Percentiles rank a stretch among this genome's conserved stretches.
These are phyloP conservation scores for Pristis pectinata DNA, from an alignment of 2,797 vertebrate species.

Conservation along the genomic window DNA sequence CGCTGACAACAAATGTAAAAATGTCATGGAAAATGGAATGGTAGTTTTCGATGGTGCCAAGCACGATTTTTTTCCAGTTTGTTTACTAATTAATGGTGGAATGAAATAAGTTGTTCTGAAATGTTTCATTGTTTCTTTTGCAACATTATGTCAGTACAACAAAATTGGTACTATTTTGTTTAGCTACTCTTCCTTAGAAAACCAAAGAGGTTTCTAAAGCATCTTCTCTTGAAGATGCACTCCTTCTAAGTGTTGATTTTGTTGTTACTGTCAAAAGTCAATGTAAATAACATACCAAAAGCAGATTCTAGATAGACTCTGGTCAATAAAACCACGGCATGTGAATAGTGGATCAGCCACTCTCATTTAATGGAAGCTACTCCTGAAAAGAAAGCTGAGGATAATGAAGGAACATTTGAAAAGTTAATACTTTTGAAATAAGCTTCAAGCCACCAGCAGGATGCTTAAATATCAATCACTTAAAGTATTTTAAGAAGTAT, in stretches of 20 bases:
- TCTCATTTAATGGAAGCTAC: not conserved
- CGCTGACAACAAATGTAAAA: not conserved
- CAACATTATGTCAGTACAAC: not conserved
- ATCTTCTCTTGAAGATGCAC: not conserved
- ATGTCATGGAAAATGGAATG: not conserved
- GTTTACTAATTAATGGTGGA: not conserved
- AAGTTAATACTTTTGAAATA: not conserved
- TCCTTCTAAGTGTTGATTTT: not conserved
- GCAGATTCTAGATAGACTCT: not conserved
- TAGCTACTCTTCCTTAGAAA: not conserved
- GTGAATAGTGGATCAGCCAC: not conserved
- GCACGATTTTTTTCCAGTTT: not conserved
- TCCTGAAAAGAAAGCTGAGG: not conserved
- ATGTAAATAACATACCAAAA: not conserved
- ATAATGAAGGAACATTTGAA: not conserved
- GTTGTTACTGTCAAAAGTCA: not conserved
- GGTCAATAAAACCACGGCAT: not conserved
- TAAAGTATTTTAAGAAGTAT: not conserved
- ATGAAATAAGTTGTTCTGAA: not conserved
- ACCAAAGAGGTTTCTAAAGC: not conserved
- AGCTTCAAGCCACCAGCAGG: not conserved
- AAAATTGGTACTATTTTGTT: not conserved
- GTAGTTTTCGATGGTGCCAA: not conserved
- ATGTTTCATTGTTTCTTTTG: constrained; percentile 3
- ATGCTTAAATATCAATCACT: not conserved